Base-by-base conservation (phyloP, 1,140 invertebrate species). In the Armadillidium nasatum region DNA sequence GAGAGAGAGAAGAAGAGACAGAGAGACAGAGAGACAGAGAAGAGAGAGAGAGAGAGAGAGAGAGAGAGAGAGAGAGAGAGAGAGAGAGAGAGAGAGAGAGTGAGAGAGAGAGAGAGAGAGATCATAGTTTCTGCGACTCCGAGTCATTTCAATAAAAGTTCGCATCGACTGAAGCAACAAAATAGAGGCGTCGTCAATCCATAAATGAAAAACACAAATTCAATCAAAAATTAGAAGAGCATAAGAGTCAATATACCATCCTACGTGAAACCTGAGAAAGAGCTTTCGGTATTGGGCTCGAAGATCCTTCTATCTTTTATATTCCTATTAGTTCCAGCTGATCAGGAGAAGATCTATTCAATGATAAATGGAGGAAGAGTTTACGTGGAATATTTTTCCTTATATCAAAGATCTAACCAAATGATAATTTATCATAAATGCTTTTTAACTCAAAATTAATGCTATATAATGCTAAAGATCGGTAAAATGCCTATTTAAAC, bases 341-440 rank as follows among this genome's bases (percentile, higher is more conserved):
- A 50, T 50, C 46, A 50, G 46, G 46, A 50, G 46, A 15, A 50
- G 46, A 60, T 60, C 50, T 7, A 60, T 60, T 7, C 50, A 13
- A 19, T 60, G 50, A 60, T 7, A 60, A 60, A 60, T 60, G 7
- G 19, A 2, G 11, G 50, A 60, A 60, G 50, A 2, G 50, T 50
- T 50, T 60, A 60, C 50, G 50, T 19, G 11, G 50, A 60, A 60
- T 60, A 60, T 60, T 60, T 60, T 33, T 60, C 50, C 50, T 60
- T 60, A 13, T 13, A 60, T 19, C 50, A 15, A 13, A 60, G 50
- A 60, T 60, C 19, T 60, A 60, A 60, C 50, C 50, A 19, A 60
- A 60, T 60, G 50, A 2, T 60, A 60, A 60, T 60, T 60, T 60
- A 60, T 60, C 50, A 60, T 60, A 60, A 60, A 60, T 60, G 50